Base-by-base conservation (phyloP, 2,888 invertebrate genomes). In the Dysmachus trigonus region DNA sequence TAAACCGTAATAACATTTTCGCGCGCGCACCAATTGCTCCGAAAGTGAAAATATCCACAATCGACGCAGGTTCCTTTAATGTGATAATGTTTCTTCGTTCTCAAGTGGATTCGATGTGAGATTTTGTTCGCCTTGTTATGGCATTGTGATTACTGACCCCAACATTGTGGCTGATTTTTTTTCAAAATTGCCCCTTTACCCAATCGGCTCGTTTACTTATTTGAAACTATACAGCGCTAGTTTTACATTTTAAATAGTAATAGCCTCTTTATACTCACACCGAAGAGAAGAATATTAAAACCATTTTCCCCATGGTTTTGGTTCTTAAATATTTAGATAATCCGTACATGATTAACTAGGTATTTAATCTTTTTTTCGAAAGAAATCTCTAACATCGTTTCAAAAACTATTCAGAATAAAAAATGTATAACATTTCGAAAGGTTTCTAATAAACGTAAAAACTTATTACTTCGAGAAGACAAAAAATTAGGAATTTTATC, bases 1-100 rank as follows among this genome's bases (percentile, higher is more conserved):
- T 38, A 30, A 71, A 33, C 38, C 35, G 79, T 79, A 30, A 79
- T 79, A 27, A 79, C 62, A 62, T 82, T 33, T 22, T 33, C 7
- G n/a, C 38, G 38, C 27, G 33, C 85, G 51, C 35, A 53, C 2
- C 6, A 74, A 18, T 31, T 35, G 22, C 35, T 33, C 10, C 74
- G 74, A 74, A 85, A 85, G 74, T 74, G 74, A 74, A 85, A 85
- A 85, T 51, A 30, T 1, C 53, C 22, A 0, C 7, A 18, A 53
- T 22, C 33, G 22, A 35, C 51, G 74, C 33, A 31, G 31, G 15
- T 47, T 79, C 31, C 47, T 51, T 22, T 76, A 77, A 41, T 77
- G 77, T 38, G 79, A 79, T 79, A 79, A 79, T 79, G n/a, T 22
- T 73, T 33, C 73, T 35, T 73, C n/a, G 33, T 73, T 73, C n/a